Conservation (phyloP, 1,140 invertebrate species). For the Drosophila yakuba region DNA sequence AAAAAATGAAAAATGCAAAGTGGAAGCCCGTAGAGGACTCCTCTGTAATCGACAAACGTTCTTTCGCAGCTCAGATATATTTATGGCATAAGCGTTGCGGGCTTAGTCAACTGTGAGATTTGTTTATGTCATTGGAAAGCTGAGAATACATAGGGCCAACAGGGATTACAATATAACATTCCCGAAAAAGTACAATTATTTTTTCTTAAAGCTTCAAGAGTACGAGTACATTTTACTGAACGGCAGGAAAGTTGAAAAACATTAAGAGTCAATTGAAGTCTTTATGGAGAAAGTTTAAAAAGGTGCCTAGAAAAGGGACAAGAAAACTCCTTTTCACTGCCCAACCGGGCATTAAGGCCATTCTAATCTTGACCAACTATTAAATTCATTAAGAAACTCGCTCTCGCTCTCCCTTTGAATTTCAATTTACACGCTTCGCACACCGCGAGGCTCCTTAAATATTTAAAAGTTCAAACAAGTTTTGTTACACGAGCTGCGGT, state of each 20-base stretch:
- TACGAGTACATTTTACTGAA: background rate
- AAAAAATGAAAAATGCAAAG: slow-evolving; percentile 37
- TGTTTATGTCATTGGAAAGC: slow-evolving; percentile 60
- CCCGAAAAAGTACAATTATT: background rate
- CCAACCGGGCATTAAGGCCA: slow-evolving; percentile 1
- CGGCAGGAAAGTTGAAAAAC: background rate
- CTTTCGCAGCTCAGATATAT: slow-evolving; percentile 49
- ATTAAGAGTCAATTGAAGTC: background rate
- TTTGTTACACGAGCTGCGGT: slow-evolving; percentile 55
- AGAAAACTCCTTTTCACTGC: background rate
- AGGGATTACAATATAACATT: slow-evolving; percentile 7
- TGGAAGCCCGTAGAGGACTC: slow-evolving; percentile 35
- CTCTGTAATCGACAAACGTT: slow-evolving; percentile 46
- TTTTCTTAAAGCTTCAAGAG: slow-evolving; percentile 1
- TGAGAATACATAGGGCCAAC: slow-evolving; percentile 33
- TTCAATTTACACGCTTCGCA: slow-evolving; percentile 51
- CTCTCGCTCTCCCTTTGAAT: slow-evolving; percentile 56
- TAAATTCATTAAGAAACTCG: slow-evolving; percentile 81
- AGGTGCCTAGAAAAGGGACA: background rate
- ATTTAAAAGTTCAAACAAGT: slow-evolving; percentile 74
- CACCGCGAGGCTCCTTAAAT: slow-evolving; percentile 76
- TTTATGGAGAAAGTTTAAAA: background rate
- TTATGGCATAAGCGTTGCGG: slow-evolving; percentile 63
- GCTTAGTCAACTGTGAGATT: slow-evolving; percentile 75
- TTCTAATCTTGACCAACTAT: slow-evolving; percentile 39